A percentile compares a stretch with the other conserved stretches of the same genome.
Conservation (phyloP, 2,113 vertebrate genomes). For the Ceratotherium simum region DNA sequence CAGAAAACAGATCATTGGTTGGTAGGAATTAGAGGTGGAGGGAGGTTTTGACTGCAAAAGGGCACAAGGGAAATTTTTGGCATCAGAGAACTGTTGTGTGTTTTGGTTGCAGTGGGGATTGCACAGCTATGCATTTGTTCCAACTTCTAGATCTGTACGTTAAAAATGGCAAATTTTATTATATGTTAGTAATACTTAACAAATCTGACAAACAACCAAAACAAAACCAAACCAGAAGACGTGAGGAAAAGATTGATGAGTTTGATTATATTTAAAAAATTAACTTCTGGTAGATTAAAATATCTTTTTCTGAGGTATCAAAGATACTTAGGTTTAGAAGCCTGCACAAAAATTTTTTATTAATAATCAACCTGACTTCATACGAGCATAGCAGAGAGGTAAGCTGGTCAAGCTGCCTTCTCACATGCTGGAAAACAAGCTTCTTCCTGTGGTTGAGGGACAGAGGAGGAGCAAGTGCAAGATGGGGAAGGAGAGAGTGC, state of each 20-base stretch:
- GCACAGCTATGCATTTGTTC: neutral
- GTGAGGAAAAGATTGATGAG: neutral
- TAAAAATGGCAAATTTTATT: constrained; percentile 10
- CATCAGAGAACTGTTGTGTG: neutral
- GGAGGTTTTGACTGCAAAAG: neutral
- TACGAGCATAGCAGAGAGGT: neutral
- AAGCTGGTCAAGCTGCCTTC: neutral
- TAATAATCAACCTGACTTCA: neutral
- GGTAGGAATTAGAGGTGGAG: neutral
- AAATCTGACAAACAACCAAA: neutral
- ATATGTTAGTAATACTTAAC: neutral
- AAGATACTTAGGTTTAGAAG: constrained; percentile 4
- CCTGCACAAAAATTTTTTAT: constrained; percentile 7
- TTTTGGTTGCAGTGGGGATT: neutral
- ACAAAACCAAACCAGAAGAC: neutral
- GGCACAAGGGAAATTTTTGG: neutral
- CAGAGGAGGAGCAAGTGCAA: neutral
- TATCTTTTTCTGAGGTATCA: neutral
- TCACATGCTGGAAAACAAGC: neutral
- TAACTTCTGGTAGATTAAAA: neutral
- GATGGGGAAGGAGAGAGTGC: neutral
- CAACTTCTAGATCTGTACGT: neutral
- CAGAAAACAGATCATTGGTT: neutral
- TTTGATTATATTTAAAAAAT: constrained; percentile 19
- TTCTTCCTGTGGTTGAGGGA: neutral